Percentiles rank a stretch among this genome's conserved stretches.
Conservation (phyloP, 2,113 vertebrate genomes). For the Tenrec ecaudatus region DNA sequence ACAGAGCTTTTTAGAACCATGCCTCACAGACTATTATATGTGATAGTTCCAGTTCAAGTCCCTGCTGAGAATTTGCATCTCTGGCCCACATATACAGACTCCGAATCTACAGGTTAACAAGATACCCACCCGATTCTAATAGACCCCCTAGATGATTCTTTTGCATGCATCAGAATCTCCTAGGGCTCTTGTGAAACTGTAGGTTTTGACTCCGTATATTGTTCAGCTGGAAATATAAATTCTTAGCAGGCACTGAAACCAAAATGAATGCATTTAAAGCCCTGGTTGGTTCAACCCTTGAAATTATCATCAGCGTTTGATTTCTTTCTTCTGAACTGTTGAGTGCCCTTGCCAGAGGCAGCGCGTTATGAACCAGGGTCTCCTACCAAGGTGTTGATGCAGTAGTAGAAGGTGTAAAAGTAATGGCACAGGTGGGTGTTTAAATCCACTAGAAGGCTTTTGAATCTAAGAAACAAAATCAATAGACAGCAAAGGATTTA, state of each 20-base stretch:
- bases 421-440: not conserved
- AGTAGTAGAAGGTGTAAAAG: not conserved
- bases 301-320: not conserved
- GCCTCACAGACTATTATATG: not conserved
- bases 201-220: too few species aligned
- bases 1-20: not conserved
- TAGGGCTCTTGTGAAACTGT: too few species aligned
- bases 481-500: not conserved
- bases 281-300: not conserved
- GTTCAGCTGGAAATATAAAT: too few species aligned
- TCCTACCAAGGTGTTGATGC: conserved; percentile 4
- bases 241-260: too few species aligned
- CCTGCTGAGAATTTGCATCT: too few species aligned
- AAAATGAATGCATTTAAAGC: too few species aligned
- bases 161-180: too few species aligned
- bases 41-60: not conserved
- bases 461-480: conserved; percentile 22
- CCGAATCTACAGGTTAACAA: too few species aligned
- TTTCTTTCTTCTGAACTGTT: conserved; percentile 28
- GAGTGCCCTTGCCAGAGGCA: not conserved
- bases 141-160: too few species aligned
- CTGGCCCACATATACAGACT: too few species aligned
- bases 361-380: not conserved
- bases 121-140: too few species aligned
- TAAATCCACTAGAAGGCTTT: conserved; percentile 12